Evolutionary conservation across 2,888 invertebrate species (phyloP).

Genomic region (Cremastinae sp.): DNA sequence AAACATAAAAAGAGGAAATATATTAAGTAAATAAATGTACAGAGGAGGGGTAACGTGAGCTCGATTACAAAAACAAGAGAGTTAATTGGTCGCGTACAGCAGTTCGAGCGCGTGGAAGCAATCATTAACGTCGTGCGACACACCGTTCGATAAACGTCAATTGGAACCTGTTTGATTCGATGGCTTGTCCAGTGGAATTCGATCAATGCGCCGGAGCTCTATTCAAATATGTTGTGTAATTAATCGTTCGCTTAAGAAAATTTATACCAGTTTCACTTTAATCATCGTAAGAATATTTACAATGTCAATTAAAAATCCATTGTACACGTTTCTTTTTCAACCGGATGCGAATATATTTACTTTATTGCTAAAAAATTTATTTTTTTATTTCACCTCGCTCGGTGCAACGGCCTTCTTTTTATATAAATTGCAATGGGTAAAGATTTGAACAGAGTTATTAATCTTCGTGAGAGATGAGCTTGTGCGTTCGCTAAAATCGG

Average conservation of each 20-base stretch:
- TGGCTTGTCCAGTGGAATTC: not conserved
- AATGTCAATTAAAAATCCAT: too few species aligned
- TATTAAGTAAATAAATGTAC: conserved; percentile 9
- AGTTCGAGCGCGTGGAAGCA: conserved; percentile 18
- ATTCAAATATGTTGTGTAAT: conserved; percentile 11
- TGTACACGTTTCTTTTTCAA: too few species aligned
- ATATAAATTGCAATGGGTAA: not conserved
- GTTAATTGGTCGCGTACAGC: conserved; percentile 21
- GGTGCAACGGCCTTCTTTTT: not conserved
- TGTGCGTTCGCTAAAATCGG: not conserved
- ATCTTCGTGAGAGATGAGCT: conserved; percentile 10
- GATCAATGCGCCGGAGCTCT: not conserved
- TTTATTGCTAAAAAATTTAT: too few species aligned
- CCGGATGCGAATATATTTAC: too few species aligned
- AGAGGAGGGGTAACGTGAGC: not conserved
- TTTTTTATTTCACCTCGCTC: not conserved
- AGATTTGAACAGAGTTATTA: conserved; percentile 4
- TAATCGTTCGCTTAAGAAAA: conserved; percentile 18
- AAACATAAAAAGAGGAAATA: conserved; percentile 26
- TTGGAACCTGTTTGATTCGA: conserved; percentile 34
- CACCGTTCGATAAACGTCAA: conserved; percentile 34
- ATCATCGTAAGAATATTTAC: too few species aligned
- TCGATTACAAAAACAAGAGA: conserved; percentile 17
- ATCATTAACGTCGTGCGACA: conserved; percentile 28
- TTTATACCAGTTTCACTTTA: not conserved